These are phyloP conservation scores for Gambusia holbrooki DNA, from an alignment of 2,113 vertebrate genomes.

Conservation along the genomic window DNA sequence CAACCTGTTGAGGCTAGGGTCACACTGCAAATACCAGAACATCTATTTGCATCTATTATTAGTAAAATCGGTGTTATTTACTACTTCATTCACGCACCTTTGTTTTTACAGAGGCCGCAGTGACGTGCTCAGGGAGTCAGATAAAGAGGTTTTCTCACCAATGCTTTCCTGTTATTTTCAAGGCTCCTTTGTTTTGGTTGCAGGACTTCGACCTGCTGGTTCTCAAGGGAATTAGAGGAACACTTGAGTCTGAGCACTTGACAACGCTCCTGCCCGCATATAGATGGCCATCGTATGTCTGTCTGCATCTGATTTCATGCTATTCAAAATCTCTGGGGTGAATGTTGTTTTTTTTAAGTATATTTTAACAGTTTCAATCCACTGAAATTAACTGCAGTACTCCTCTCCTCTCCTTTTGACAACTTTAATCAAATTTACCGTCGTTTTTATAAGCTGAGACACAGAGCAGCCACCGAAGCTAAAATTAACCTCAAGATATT, in stretches of 20 bases:
- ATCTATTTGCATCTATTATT: constrained; percentile 86
- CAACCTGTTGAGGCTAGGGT: constrained; percentile 87
- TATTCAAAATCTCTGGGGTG: not conserved
- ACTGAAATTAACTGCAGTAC: not conserved
- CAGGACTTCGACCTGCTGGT: constrained; percentile 85
- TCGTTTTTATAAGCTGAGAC: not conserved
- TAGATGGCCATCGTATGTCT: constrained; percentile 50
- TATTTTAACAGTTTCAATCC: not conserved
- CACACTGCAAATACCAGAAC: constrained; percentile 88
- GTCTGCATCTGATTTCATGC: constrained; percentile 1
- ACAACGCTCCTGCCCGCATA: constrained; percentile 33
- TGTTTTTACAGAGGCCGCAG: constrained; percentile 88
- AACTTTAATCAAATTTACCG: not conserved
- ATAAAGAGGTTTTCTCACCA: constrained; percentile 99
- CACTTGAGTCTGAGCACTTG: constrained; percentile 51
- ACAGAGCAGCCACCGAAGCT: not conserved
- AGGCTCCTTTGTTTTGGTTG: constrained; percentile 94
- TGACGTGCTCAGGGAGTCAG: constrained; percentile 98
- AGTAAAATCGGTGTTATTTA: constrained; percentile 96
- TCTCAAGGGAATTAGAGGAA: constrained; percentile 92
- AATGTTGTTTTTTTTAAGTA: not conserved
- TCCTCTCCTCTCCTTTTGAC: no score
- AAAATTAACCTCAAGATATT: not conserved
- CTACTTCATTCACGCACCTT: constrained; percentile 91
- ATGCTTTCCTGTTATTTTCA: constrained; percentile 98